A percentile compares a stretch with the other conserved stretches of the same genome.
phyloP scores from a whole-genome alignment of 2,888 invertebrate genomes.

The Ormyrus thymus region DNA sequence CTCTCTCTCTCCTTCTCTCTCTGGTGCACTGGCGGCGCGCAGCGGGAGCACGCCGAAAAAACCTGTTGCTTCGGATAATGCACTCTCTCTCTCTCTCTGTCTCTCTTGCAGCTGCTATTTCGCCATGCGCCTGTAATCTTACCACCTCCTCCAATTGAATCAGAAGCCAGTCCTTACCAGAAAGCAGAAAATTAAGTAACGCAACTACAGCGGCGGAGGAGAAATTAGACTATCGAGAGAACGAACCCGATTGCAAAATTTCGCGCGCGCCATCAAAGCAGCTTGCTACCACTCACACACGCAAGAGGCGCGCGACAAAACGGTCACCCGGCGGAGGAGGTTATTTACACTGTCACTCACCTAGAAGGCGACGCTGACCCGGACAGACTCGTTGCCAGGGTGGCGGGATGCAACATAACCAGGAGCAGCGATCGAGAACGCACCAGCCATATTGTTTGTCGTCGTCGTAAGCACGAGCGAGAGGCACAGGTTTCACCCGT shows the following conservation, averaged over 20 bases:
- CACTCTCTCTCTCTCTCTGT: constrained; percentile 21
- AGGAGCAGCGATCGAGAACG: not conserved
- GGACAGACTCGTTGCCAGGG: not conserved
- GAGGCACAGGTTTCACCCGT: not conserved
- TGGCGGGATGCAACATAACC: constrained; percentile 21
- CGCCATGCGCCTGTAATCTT: not conserved
- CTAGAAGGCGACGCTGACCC: constrained; percentile 4
- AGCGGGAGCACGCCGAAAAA: constrained; percentile 56
- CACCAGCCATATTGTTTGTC: constrained; percentile 52
- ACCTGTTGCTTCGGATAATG: constrained; percentile 64
- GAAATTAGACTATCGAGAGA: no score
- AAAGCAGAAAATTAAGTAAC: not conserved
- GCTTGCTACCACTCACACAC: not conserved
- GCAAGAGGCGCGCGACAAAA: not conserved
- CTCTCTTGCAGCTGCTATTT: not conserved
- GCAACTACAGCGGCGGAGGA: not conserved
- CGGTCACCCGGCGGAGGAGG: not conserved
- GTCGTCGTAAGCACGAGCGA: not conserved
- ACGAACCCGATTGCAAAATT: no score
- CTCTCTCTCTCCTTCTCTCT: not conserved
- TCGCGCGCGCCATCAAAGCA: not conserved
- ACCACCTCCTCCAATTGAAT: no score
- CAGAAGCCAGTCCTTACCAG: no score
- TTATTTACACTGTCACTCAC: constrained; percentile 5
- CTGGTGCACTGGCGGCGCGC: not conserved